A percentile compares a stretch with the other conserved stretches of the same genome.
phyloP scores from a whole-genome alignment of 2,888 invertebrate species.

The Xylota sylvarum region DNA sequence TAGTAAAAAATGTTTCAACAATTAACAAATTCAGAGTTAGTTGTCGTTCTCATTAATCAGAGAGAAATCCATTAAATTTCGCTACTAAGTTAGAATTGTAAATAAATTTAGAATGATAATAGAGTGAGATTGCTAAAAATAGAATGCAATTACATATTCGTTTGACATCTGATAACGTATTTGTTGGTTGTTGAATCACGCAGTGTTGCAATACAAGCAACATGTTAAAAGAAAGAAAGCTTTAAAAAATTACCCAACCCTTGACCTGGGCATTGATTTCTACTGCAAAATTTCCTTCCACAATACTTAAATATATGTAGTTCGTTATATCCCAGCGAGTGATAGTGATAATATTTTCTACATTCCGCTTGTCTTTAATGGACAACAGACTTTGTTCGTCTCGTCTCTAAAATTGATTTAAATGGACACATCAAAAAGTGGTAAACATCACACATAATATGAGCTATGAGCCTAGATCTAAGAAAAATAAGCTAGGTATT shows the following conservation, averaged over 20 bases:
- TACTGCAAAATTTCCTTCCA: not conserved
- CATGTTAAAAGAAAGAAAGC: not conserved
- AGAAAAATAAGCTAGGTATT: conserved; percentile 24
- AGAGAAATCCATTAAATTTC: conserved; percentile 29
- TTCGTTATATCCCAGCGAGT: too few relatives aligned
- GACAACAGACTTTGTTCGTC: not conserved
- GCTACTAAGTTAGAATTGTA: conserved; percentile 40
- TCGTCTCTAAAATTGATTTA: not conserved
- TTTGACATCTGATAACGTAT: conserved; percentile 57
- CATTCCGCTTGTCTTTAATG: not conserved
- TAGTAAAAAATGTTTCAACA: conserved; percentile 81
- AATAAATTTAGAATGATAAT: conserved; percentile 52
- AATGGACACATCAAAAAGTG: conserved; percentile 1
- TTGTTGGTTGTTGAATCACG: conserved; percentile 73
- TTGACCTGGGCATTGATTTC: not conserved
- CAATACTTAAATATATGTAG: too few relatives aligned
- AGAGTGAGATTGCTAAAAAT: conserved; percentile 15
- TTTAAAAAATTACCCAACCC: not conserved
- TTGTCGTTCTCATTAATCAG: conserved; percentile 39
- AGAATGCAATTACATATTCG: conserved; percentile 23
- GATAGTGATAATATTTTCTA: not conserved
- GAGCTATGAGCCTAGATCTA: conserved; percentile 37
- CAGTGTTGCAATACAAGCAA: conserved; percentile 48
- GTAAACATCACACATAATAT: conserved; percentile 25
- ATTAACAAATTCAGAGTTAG: conserved; percentile 81